Conservation (phyloP, 2,888 invertebrate species). For the Pherbina coryleti region DNA sequence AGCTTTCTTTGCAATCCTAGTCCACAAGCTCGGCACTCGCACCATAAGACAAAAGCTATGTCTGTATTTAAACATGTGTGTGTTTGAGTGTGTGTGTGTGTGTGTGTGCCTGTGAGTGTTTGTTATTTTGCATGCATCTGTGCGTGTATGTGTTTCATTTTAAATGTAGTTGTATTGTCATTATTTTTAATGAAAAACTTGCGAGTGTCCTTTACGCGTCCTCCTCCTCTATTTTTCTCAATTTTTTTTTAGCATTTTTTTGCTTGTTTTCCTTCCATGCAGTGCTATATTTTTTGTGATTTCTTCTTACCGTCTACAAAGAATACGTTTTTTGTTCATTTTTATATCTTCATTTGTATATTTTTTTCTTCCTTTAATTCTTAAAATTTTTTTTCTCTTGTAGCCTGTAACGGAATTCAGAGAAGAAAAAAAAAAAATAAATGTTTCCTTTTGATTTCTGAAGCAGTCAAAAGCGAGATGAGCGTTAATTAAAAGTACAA, state of each 20-base stretch:
- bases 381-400: neutral
- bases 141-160: neutral
- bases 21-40: neutral
- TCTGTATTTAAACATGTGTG: neutral
- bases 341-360: neutral
- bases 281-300: neutral
- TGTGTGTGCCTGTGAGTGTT: neutral
- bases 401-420: neutral
- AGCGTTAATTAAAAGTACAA: slow-evolving; percentile 17
- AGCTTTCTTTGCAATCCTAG: neutral
- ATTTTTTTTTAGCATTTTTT: slow-evolving; percentile 51
- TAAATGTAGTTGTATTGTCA: slow-evolving; percentile 4
- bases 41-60: neutral
- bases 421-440: slow-evolving; percentile 45
- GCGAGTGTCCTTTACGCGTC: slow-evolving; percentile 33
- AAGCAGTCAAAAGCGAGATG: neutral
- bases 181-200: slow-evolving; percentile 44
- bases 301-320: too few relatives aligned
- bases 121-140: neutral
- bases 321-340: neutral
- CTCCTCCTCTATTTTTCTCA: slow-evolving; percentile 49
- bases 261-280: neutral
- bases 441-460: slow-evolving; percentile 45
- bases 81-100: neutral
- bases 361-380: neutral